phyloP scores from a whole-genome alignment of 1,140 invertebrate genomes.

The Probaryconus sp. region DNA sequence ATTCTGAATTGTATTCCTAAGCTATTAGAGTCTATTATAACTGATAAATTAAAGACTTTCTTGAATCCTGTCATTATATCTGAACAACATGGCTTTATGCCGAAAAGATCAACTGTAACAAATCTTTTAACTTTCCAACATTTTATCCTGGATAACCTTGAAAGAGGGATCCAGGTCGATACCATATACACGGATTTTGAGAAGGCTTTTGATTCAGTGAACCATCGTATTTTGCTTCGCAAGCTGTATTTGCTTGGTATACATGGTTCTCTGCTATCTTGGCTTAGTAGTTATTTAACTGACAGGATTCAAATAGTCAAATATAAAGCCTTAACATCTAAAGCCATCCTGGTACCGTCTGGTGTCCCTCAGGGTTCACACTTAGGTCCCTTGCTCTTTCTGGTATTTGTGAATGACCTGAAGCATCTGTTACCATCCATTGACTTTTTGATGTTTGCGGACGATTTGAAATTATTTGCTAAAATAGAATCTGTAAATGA shows the following conservation, averaged over 20 bases:
- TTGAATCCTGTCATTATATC: not conserved
- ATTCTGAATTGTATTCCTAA: constrained; percentile 2
- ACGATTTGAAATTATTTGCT: no score
- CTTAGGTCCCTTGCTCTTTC: constrained; percentile 5
- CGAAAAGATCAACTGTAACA: constrained; percentile 8
- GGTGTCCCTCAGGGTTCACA: constrained; percentile 18
- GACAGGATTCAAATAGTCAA: not conserved
- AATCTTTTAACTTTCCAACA: constrained; percentile 6
- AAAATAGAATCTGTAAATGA: no score
- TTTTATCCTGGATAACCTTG: not conserved
- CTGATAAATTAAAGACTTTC: not conserved
- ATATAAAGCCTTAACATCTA: not conserved
- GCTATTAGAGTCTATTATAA: constrained; percentile 2
- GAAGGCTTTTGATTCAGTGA: constrained; percentile 36
- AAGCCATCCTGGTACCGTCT: not conserved
- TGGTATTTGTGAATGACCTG: constrained; percentile 5
- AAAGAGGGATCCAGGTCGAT: constrained; percentile 13
- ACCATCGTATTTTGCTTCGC: not conserved
- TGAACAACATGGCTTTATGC: constrained; percentile 33
- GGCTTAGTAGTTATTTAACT: not conserved
- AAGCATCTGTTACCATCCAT: not conserved
- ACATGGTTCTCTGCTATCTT: not conserved
- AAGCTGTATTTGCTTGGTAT: not conserved
- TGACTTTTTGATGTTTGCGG: not conserved
- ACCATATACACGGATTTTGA: constrained; percentile 32